A percentile compares a stretch with the other conserved stretches of the same genome.
Evolutionary conservation across 2,113 vertebrate species (phyloP).

Genomic region (Octodon degus): DNA sequence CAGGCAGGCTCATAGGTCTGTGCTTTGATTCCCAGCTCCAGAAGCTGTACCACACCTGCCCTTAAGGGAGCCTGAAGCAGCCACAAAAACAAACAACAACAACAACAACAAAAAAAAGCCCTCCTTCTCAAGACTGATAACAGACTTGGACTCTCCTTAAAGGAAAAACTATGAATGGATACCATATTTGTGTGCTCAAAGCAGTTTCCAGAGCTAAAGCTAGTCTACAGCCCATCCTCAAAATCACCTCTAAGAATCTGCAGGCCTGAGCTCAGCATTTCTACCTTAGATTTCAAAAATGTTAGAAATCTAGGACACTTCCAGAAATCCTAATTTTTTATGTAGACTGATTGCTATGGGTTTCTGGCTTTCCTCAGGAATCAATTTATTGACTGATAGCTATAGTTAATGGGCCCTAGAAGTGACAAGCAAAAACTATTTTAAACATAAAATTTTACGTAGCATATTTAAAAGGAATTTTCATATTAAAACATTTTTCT

Average conservation of each 20-base stretch:
- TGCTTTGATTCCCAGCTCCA: no score
- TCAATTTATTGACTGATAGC: neutral
- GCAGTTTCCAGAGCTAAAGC: neutral
- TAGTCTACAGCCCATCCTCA: fast-evolving
- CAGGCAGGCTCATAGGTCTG: no score
- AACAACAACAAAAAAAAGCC: no score
- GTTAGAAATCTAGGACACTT: neutral
- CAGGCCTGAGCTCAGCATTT: no score
- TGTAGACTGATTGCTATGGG: neutral
- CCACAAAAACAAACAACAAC: no score
- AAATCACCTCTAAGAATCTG: neutral
- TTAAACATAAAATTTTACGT: slow-evolving; percentile 20
- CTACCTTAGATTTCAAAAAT: neutral
- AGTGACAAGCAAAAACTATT: neutral
- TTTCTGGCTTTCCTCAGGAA: neutral
- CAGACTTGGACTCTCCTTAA: neutral
- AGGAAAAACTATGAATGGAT: neutral
- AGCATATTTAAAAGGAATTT: slow-evolving; percentile 38
- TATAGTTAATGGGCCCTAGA: neutral
- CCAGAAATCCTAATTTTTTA: neutral
- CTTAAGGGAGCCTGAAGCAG: no score
- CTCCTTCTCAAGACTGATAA: neutral
- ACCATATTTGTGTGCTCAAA: fast-evolving
- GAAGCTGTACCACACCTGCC: no score
- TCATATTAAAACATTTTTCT: neutral